Evolutionary conservation across 2,797 vertebrate species (phyloP).

Genomic region (Iguana delicatissima): DNA sequence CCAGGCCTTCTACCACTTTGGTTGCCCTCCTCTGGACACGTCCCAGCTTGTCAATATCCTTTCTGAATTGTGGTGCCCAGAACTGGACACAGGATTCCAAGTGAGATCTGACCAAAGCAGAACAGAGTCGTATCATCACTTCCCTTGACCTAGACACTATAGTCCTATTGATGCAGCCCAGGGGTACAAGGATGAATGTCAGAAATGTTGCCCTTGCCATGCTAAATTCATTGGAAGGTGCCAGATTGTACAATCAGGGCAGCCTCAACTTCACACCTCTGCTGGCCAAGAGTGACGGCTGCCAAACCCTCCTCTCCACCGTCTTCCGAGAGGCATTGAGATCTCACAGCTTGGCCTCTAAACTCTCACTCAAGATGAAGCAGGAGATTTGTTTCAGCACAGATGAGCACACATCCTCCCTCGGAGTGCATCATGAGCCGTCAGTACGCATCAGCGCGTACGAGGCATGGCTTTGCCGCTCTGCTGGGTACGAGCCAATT

Average conservation of each 20-base stretch:
- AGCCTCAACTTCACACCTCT: background rate
- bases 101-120: no score
- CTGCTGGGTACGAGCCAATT: conserved; percentile 25
- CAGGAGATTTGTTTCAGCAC: conserved; percentile 41
- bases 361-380: background rate
- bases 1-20: no score
- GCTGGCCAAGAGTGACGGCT: background rate
- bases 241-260: background rate
- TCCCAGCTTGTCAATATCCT: no score
- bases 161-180: no score
- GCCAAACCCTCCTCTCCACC: conserved; percentile 54
- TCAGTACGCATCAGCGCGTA: conserved; percentile 8
- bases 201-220: fast-evolving
- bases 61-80: no score
- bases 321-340: conserved; percentile 47
- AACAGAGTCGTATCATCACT: no score
- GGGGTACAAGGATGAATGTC: no score
- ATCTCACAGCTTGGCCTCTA: background rate
- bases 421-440: background rate
- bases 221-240: background rate
- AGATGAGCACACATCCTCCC: conserved; percentile 41
- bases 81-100: no score
- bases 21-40: no score
- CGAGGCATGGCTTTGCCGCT: background rate
- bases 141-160: no score